A percentile compares a stretch with the other conserved stretches of the same genome.
These are phyloP conservation scores for Galerucella pusilla DNA, from an alignment of 2,888 invertebrate genomes.

Conservation along the genomic window DNA sequence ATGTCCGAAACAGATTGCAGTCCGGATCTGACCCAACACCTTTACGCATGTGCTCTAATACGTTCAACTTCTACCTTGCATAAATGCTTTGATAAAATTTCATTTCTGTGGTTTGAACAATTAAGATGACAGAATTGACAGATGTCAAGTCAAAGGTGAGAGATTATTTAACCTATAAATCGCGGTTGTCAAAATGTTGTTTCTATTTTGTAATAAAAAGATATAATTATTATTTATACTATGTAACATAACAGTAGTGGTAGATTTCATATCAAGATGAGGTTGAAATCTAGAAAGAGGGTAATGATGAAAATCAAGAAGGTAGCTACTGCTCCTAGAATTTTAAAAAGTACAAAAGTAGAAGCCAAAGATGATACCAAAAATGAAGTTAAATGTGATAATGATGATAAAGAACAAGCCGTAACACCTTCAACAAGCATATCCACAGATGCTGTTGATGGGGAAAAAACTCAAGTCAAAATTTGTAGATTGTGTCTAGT, in stretches of 20 bases:
- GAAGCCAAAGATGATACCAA: slow-evolving; percentile 10
- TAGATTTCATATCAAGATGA: slow-evolving; percentile 22
- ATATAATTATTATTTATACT: not conserved
- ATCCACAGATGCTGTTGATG: slow-evolving; percentile 13
- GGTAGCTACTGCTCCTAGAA: not conserved
- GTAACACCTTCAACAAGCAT: slow-evolving; percentile 32
- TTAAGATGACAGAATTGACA: not conserved
- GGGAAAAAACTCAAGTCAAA: slow-evolving; percentile 38
- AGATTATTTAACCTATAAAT: not conserved
- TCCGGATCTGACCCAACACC: too few relatives aligned
- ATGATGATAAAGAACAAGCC: slow-evolving; percentile 24
- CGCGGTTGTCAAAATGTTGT: not conserved
- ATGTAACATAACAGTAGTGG: not conserved
- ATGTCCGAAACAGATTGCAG: too few relatives aligned
- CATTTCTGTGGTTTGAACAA: not conserved
- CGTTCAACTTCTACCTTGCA: too few relatives aligned
- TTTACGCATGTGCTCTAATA: too few relatives aligned
- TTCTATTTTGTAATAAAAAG: not conserved
- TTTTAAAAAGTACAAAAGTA: not conserved
- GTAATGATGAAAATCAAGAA: slow-evolving; percentile 33
- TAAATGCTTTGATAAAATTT: too few relatives aligned
- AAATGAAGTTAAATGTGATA: not conserved
- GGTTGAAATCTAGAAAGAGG: slow-evolving; percentile 29
- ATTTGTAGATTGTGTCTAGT: slow-evolving; percentile 47
- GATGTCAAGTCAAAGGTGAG: not conserved